Base-by-base conservation (phyloP, 2,797 vertebrate genomes). In the Poecilia gillii region DNA sequence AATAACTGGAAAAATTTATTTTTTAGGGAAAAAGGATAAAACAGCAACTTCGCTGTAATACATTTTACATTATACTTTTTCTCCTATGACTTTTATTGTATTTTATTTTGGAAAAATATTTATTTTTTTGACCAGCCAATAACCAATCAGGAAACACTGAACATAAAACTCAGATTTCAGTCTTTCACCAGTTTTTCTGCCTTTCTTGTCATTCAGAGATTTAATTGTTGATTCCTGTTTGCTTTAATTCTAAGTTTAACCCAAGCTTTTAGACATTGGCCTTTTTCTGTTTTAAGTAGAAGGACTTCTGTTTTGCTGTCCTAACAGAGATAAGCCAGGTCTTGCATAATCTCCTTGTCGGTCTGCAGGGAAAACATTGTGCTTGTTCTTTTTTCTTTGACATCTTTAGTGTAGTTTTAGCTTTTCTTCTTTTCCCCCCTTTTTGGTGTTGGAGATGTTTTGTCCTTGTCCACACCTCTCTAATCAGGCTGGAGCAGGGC, bases 351-450 rank as follows among this genome's bases (percentile, higher is more conserved):
- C 2, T 74, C 39, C 9, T 4, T 0, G 4, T 74, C 45, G 31
- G 72, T 28, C 31, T 79, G 66, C 51, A 16, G 55, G 75, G 43
- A 53, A 66, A 77, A 68, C 13, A 8, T 66, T 47, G 12, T 55
- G 14, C 64, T 80, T 49, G 57, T 31, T 18, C 78, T 85, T 80
- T 73, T 11, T 70, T 45, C 36, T 47, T 72, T 79, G 77, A 70
- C 53, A 45, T 86, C 66, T 73, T 28, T 43, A 36, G 43, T 55
- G 31, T 71, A 33, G 39, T 59, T 72, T 43, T 31, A n/a, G 28
- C 14, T 57, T 43, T 41, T 25, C 47, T 25, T 72, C 9, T 47
- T 33, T 55, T 18, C 1, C 36, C 25, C 4, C 13, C 2, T 14
- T 62, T 41, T 59, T 73, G 55, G 62, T 46, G n/a, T 64, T 4